Conservation (phyloP, 2,113 vertebrate genomes). For the Proteles cristata region DNA sequence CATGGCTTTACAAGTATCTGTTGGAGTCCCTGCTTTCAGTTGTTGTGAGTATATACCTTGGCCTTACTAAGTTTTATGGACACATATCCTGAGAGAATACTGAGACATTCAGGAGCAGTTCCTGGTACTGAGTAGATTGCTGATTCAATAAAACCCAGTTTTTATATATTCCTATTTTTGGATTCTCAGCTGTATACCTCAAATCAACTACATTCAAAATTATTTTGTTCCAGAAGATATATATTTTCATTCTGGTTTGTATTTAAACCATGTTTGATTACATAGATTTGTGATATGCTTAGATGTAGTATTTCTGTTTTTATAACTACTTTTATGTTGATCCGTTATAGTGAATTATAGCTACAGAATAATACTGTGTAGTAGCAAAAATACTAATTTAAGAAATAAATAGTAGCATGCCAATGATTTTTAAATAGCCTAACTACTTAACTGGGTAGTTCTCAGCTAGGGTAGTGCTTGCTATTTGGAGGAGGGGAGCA, state of each 20-base stretch:
- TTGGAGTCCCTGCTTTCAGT: background rate
- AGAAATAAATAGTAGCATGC: background rate
- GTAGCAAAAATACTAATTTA: background rate
- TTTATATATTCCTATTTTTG: background rate
- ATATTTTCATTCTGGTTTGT: background rate
- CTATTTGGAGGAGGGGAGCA: background rate
- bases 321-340: background rate
- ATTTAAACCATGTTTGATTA: background rate
- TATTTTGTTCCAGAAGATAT: background rate
- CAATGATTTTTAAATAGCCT: background rate
- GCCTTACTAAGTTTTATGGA: background rate
- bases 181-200: background rate
- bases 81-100: background rate
- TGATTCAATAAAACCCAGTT: background rate
- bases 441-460: background rate
- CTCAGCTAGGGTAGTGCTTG: background rate
- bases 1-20: background rate
- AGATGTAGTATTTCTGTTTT: background rate
- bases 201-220: background rate
- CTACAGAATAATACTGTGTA: background rate
- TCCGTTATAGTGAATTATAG: background rate
- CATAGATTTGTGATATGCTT: background rate
- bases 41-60: background rate
- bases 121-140: background rate
- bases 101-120: conserved; percentile 14